Evolutionary conservation across 2,113 vertebrate genomes (phyloP), one percentile per base, ranked within the genome.

Genomic region (Eulemur macaco): DNA sequence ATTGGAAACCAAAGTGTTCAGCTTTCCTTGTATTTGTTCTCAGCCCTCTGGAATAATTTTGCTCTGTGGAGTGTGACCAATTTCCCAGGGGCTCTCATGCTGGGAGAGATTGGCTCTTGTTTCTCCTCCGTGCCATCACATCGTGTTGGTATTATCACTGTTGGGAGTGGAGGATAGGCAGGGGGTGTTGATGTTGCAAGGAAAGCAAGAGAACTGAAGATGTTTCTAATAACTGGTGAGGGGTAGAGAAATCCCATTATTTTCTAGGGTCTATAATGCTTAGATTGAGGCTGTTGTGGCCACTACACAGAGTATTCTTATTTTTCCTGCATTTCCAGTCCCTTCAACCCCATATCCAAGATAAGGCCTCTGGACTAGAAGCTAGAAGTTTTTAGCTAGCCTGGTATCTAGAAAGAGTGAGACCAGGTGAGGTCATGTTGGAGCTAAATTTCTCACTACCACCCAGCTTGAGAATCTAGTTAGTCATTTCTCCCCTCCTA

Each of bases 341-440:
- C 31, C 17, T 92, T 63, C 29, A 71, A 23, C 86, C 12, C 64
- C 60, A 29, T 25, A 50, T 88, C 27, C 17, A 37, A 63, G 58
- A 69, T 69, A 81, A 66, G 14, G 39, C 50, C 20, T 91, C 60
- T 76, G 64, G 37, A 54, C 29, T 47, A 47, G 39, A 95, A 86
- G 50, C 47, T 96, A 29, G 47, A 63, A 63, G 25, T 87, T 82
- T 89, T 89, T 63, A 94, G 50, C 64, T 83, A 96, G 60, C 39
- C 50, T 20, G 45, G 23, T 34, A 60, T 91, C 50, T 87, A 25
- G 42, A 63, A 87, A 95, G 76, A 92, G 31, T 11, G 27, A 94
- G 39, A 88, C 29, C 23, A 37, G 29, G 29, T 74, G 52, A 66
- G 74, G n/a, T 5, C 25, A 83, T 27, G 25, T 15, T 83, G 78